Evolutionary conservation across 2,797 vertebrate genomes (phyloP), one percentile per base, ranked within the genome.

Genomic region (Pipistrellus nathusii): DNA sequence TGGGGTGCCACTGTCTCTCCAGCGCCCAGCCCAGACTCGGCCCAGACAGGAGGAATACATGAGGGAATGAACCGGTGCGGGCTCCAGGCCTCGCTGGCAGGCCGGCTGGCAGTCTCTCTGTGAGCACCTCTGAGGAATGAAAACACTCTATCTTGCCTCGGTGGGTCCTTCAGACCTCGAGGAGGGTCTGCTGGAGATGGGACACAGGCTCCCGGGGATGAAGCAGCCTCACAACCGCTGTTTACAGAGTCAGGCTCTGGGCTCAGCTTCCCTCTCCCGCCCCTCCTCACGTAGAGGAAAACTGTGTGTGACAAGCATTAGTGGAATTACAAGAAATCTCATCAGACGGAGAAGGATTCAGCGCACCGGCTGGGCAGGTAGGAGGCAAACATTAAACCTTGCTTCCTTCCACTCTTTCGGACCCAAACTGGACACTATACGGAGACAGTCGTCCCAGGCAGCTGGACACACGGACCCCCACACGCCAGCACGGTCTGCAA

Each of bases 241-340:
- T 80, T 30, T 30, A 78, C 35, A 91, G 13, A 73, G 27, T 73
- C 73, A 87, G 35, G 62, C 30, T 21, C 72, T 38, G 44, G 44
- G 30, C 48, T 51, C 78, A 30, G n/a, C 85, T 23, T 90, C 32
- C 55, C 11, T 27, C 62, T 48, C 62, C 69, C 25, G 12, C 38
- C 38, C 25, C 38, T n/a, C 68, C 55, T 72, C 83, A n/a, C 6
- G 2, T 8, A 48, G 10, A 90, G 44, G 25, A 73, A 48, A 62
- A 92, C 53, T 3, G 48, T 12, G 2, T 21, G 41, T 68, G 35
- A 64, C 46, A 69, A 82, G n/a, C 44, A 20, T 5, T 48, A 20
- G 38, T 72, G 13, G 64, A 69, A 69, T 85, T 76, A 81, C 71
- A 88, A 78, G 35, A 78, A 90, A 85, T 4, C 32, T 69, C 32